phyloP scores from a whole-genome alignment of 2,113 vertebrate species.

The Sorex fumeus region DNA sequence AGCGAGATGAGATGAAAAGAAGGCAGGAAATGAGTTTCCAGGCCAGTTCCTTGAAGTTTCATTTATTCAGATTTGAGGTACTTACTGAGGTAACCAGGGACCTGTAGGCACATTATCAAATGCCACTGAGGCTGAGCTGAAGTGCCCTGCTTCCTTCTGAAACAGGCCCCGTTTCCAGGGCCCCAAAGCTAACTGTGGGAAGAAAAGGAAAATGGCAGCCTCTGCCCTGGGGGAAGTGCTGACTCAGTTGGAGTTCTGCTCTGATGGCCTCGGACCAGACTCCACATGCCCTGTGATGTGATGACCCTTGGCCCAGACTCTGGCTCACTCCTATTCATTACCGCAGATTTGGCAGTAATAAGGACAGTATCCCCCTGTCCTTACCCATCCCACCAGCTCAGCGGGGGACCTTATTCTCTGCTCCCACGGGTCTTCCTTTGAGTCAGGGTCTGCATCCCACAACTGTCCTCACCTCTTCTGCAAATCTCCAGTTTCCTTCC shows the following conservation, averaged over 20 bases:
- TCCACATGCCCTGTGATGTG: background rate
- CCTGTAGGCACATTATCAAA: background rate
- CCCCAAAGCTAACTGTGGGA: background rate
- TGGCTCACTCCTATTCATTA: background rate
- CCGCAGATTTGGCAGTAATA: background rate
- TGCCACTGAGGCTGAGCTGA: slow-evolving; percentile 20
- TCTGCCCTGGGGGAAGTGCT: background rate
- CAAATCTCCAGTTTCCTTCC: background rate
- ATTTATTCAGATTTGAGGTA: background rate
- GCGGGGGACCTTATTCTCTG: background rate
- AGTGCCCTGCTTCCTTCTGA: slow-evolving; percentile 26
- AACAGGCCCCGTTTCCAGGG: background rate
- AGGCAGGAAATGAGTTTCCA: background rate
- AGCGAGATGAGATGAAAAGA: background rate
- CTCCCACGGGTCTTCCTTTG: background rate
- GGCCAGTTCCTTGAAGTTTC: background rate
- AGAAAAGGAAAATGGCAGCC: background rate
- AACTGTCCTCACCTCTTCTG: background rate
- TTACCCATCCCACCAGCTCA: background rate
- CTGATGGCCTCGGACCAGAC: background rate
- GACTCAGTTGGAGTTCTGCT: background rate
- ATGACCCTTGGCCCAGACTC: background rate
- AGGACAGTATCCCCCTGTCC: background rate
- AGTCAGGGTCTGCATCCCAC: background rate
- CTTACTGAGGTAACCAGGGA: background rate